A percentile compares a stretch with the other conserved stretches of the same genome.
Evolutionary conservation across 2,113 vertebrate genomes (phyloP).

Genomic region (Nansenia antarctica): DNA sequence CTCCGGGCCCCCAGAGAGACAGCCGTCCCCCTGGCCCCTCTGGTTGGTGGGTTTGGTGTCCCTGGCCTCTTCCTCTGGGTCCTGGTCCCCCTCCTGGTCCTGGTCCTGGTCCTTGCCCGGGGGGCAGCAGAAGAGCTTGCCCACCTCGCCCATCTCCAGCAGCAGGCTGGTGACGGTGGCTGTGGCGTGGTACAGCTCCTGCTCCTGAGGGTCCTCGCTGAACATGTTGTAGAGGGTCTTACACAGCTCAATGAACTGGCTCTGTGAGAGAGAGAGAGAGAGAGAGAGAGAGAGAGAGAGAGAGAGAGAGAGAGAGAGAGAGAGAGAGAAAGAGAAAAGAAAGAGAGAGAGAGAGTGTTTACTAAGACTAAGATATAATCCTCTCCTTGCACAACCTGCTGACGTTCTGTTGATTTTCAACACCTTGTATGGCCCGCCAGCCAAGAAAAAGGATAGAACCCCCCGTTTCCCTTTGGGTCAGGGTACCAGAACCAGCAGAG

Average conservation of each 20-base stretch:
- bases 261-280: constrained; percentile 66
- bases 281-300: not conserved
- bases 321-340: not conserved
- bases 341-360: not conserved
- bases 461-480: too few species aligned
- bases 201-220: constrained; percentile 90
- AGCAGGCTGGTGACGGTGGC: constrained; percentile 95
- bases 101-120: constrained; percentile 34
- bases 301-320: not conserved
- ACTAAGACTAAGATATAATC: too few species aligned
- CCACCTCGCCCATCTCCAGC: constrained; percentile 96
- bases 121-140: constrained; percentile 83
- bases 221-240: constrained; percentile 98
- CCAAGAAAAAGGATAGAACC: too few species aligned
- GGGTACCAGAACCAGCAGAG: too few species aligned
- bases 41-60: constrained; percentile 17
- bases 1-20: constrained; percentile 53
- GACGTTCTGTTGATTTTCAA: too few species aligned
- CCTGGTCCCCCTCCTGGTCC: constrained; percentile 42
- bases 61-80: constrained; percentile 44
- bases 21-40: constrained; percentile 50
- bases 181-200: constrained; percentile 95
- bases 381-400: too few species aligned
- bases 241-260: constrained; percentile 96
- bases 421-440: too few species aligned